Base-by-base conservation (phyloP, 2,113 vertebrate genomes). In the Rana temporaria region DNA sequence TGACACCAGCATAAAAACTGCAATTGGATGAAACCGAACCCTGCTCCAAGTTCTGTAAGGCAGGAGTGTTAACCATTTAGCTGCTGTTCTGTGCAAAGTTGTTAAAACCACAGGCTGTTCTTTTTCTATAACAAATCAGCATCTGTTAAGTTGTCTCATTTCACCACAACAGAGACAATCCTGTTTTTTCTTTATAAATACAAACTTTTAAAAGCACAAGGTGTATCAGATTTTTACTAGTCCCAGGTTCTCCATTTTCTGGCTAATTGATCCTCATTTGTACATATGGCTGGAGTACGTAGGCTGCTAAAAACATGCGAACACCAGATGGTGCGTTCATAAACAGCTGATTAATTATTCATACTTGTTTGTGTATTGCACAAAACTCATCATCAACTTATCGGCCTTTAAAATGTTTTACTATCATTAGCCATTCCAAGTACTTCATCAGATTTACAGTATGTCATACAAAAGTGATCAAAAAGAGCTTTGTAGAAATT, bases 241-340 rank as follows among this genome's bases (percentile, higher is more conserved):
- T 55, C 68, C 48, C 68, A 17, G 42, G 20, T 22, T 53, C 18
- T 26, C 6, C 18, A 24, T 55, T 53, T 24, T 38, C 32, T 68
- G 66, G 19, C 12, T 70, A 55, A 55, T 53, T 16, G n/a, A 20
- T 22, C 42, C 24, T 26, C 42, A 38, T 42, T 14, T 55, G 48
- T 70, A 53, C 42, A 48, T 52, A 70, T 70, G 68, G 48, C 24
- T 60, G 59, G 59, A 48, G 42, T 48, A 8, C 19, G 20, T n/a
- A 60, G 59, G 18, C 66, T 20, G 34, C 6, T 64, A 19, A 52
- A 48, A 55, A 55, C 26, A 52, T 19, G 4, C 2, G 26, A 15
- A 48, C 30, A 22, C 73, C 74, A 77, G 74, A 77, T 77, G 74
- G 75, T 24, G 22, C 22, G n/a, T 78, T 77, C n/a, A 38, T 20